Evolutionary conservation across 2,888 invertebrate species (phyloP).

Genomic region (Penaeus monodon): DNA sequence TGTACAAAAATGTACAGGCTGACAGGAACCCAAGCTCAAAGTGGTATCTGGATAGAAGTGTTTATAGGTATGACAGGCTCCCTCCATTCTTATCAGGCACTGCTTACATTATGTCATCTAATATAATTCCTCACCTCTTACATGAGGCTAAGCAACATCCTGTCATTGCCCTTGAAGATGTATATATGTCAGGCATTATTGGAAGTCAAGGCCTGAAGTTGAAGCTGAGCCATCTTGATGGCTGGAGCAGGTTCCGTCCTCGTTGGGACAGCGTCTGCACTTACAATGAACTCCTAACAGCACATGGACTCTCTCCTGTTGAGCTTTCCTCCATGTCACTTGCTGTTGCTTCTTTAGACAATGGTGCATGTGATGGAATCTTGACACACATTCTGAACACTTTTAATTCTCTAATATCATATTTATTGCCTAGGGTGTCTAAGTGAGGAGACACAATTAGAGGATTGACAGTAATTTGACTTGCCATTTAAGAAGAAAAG

Average conservation of each 20-base stretch:
- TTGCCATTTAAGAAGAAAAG: too few relatives aligned
- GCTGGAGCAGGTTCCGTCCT: slow-evolving; percentile 50
- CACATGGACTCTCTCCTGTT: slow-evolving; percentile 55
- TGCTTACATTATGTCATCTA: slow-evolving; percentile 67
- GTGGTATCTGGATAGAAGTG: slow-evolving; percentile 67
- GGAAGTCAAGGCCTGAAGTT: slow-evolving; percentile 60
- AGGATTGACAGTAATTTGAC: too few relatives aligned
- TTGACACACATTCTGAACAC: not conserved
- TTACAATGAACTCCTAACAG: slow-evolving; percentile 39
- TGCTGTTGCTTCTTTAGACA: not conserved
- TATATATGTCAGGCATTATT: slow-evolving; percentile 67
- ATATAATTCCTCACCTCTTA: slow-evolving; percentile 67
- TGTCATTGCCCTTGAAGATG: slow-evolving; percentile 68
- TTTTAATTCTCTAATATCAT: slow-evolving; percentile 9
- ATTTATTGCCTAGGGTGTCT: slow-evolving; percentile 22
- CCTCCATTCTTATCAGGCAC: slow-evolving; percentile 68
- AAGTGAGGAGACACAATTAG: not conserved
- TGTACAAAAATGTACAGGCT: slow-evolving; percentile 67
- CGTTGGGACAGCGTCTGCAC: slow-evolving; percentile 45
- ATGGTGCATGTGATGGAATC: slow-evolving; percentile 10
- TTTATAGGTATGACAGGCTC: slow-evolving; percentile 66
- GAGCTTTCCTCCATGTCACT: slow-evolving; percentile 35
- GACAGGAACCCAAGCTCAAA: slow-evolving; percentile 67
- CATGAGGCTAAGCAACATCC: slow-evolving; percentile 66
- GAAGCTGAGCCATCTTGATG: slow-evolving; percentile 55